A percentile compares a stretch with the other conserved stretches of the same genome.
Evolutionary conservation across 1,140 invertebrate genomes (phyloP).

Genomic region (Leptinotarsa lineolata): DNA sequence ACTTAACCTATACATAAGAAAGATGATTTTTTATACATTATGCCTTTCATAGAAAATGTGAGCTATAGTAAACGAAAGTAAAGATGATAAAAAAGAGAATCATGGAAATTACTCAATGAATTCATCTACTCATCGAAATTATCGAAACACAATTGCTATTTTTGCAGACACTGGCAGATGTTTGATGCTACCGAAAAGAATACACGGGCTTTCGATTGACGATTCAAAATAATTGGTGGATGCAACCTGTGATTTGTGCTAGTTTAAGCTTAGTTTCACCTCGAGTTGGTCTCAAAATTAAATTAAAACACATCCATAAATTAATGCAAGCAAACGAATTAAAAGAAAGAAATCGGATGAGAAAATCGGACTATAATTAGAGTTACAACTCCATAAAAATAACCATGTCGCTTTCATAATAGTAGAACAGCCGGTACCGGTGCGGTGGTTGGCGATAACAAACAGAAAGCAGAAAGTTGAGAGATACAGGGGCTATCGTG

Average conservation of each 20-base stretch:
- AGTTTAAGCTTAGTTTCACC: conserved; percentile 20
- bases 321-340: neutral
- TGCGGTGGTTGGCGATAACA: neutral
- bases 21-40: too few relatives aligned
- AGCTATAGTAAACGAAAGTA: neutral
- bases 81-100: neutral
- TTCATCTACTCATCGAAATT: neutral
- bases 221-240: conserved; percentile 10
- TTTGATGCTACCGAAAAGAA: conserved; percentile 11
- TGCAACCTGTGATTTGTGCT: conserved; percentile 11
- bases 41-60: neutral
- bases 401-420: conserved; percentile 26
- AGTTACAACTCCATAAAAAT: conserved; percentile 17
- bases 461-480: neutral
- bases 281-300: conserved; percentile 12
- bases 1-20: too few relatives aligned
- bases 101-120: too few relatives aligned
- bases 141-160: neutral
- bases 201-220: neutral
- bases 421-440: conserved; percentile 20
- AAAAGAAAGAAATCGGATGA: conserved; percentile 4
- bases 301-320: conserved; percentile 11
- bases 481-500: neutral
- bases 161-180: neutral
- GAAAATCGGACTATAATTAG: conserved; percentile 2